Evolutionary conservation across 2,113 vertebrate species (phyloP), one percentile per base, ranked within the genome.

Genomic region (Pithys albifrons): DNA sequence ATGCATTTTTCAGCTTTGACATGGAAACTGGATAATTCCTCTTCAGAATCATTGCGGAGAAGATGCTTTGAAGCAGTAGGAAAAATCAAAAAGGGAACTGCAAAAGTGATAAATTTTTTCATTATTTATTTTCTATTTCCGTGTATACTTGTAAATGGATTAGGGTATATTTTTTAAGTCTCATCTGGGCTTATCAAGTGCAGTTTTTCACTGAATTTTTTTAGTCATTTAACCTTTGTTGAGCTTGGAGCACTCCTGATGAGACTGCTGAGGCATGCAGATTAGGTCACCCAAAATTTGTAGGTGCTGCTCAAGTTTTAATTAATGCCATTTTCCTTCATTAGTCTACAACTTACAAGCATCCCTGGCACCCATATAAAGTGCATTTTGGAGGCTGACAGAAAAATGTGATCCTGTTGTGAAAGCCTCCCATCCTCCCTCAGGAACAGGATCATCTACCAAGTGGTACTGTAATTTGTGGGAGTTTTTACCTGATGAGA

Each of bases 81-180:
- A 88, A 85, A 86, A 89, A 45, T 93, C 27, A 72, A 87, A 81
- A 78, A 58, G 19, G 69, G 9, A 92, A n/a, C 46, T 67, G 43
- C 52, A 69, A 69, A 72, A 79, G 37, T 20, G 2, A 17, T 24
- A 1, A 0, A 27, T 75, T 89, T 51, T 84, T 94, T 73, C 27
- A 54, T 93, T 94, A 85, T 95, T 93, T 84, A 79, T 84, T 94
- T 18, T 65, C 14, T 76, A 7, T 88, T 92, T 84, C 37, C 13
- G 4, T 66, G 27, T 80, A n/a, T 69, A 51, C 27, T 71, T 87
- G 31, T 94, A 92, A 93, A 72, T 1, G 2, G 71, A 78, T 85
- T 91, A 88, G 19, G 6, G 7, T 74, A 3, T 35, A 22, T 84
- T 72, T 88, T 95, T 90, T 73, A 17, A 33, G 31, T 81, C 45